Conservation (phyloP, 2,113 vertebrate genomes). For the Pontoporia blainvillei region DNA sequence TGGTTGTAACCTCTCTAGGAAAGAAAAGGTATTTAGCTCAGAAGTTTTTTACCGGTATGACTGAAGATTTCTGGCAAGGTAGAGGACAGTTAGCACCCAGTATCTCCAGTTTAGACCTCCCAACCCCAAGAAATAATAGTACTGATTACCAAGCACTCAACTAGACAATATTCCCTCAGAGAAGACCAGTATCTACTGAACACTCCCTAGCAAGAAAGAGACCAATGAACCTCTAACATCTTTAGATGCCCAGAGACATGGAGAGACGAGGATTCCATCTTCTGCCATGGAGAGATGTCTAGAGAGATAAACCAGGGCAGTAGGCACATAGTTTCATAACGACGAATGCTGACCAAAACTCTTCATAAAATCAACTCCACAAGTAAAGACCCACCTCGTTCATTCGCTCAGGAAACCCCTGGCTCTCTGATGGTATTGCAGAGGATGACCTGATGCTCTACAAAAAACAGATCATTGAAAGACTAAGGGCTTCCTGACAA, state of each 20-base stretch:
- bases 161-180: neutral
- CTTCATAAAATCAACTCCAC: conserved; percentile 43
- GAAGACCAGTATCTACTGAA: neutral
- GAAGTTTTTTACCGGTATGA: neutral
- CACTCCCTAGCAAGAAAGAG: neutral
- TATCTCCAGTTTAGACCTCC: neutral
- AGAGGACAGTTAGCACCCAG: neutral
- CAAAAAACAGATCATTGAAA: neutral
- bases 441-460: neutral
- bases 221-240: conserved; percentile 7
- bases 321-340: conserved; percentile 12
- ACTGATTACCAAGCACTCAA: neutral
- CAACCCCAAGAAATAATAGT: neutral
- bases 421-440: neutral
- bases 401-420: neutral
- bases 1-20: neutral
- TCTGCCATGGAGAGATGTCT: conserved; percentile 13
- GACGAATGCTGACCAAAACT: conserved; percentile 53
- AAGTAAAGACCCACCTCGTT: conserved; percentile 5
- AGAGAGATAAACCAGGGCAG: conserved; percentile 35
- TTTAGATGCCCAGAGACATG: neutral
- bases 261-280: conserved; percentile 15
- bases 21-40: neutral
- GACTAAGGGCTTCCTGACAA: neutral
- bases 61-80: neutral